Evolutionary conservation across 2,113 vertebrate genomes (phyloP).

Genomic region (Haemorhous mexicanus): DNA sequence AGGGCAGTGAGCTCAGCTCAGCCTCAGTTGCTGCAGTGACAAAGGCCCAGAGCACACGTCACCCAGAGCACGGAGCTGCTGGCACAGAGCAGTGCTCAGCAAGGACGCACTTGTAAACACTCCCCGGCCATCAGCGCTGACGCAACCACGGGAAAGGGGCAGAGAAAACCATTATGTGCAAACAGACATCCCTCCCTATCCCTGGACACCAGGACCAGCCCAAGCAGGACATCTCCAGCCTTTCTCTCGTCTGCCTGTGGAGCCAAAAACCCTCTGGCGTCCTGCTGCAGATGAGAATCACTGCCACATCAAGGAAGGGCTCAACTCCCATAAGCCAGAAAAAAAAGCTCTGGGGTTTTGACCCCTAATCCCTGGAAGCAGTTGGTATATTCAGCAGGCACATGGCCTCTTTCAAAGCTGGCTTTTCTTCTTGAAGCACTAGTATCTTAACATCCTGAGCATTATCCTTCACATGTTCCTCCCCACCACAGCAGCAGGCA

Average conservation of each 20-base stretch:
- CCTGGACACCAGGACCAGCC: not conserved
- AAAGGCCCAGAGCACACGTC: not conserved
- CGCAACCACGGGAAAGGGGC: not conserved
- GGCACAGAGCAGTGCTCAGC: not conserved
- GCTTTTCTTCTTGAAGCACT: not conserved
- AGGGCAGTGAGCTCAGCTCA: not conserved
- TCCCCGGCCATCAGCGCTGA: not conserved
- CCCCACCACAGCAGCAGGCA: not conserved
- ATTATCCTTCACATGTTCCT: accelerated
- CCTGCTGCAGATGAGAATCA: not conserved
- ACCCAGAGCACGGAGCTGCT: not conserved
- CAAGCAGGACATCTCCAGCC: not conserved
- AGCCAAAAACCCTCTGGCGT: not conserved
- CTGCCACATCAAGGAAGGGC: not conserved
- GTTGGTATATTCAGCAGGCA: not conserved
- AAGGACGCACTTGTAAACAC: not conserved
- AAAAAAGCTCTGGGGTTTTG: not conserved
- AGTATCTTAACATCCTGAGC: not conserved
- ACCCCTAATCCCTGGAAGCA: not conserved
- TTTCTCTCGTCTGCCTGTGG: not conserved
- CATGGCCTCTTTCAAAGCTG: not conserved
- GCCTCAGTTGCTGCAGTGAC: not conserved
- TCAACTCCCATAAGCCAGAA: not conserved
- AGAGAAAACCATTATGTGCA: not conserved
- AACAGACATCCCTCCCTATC: conserved; percentile 23